phyloP scores from a whole-genome alignment of 2,888 invertebrate species.

The Apomyelois bistriatella region DNA sequence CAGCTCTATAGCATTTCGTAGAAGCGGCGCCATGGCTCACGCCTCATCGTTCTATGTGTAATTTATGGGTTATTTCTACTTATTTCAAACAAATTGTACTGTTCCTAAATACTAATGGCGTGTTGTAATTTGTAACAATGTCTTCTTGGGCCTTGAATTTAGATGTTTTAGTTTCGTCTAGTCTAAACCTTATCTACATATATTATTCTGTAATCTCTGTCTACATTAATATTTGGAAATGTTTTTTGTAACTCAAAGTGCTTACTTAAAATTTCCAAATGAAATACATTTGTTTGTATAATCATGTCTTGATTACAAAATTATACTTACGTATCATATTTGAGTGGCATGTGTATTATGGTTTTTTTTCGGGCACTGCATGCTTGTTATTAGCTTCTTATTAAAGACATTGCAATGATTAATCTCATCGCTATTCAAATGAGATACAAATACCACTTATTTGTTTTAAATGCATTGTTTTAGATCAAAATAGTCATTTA shows the following conservation, averaged over 20 bases:
- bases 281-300: too few species aligned
- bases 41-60: slow-evolving; percentile 38
- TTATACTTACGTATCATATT: too few species aligned
- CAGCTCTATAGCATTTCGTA: slow-evolving; percentile 66
- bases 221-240: too few species aligned
- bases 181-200: too few species aligned
- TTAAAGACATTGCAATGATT: not conserved
- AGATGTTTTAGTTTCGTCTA: not conserved
- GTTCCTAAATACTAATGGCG: slow-evolving; percentile 52
- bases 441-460: not conserved
- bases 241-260: too few species aligned
- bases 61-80: slow-evolving; percentile 58
- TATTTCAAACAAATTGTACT: slow-evolving; percentile 69
- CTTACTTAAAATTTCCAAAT: too few species aligned
- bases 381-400: too few species aligned
- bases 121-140: slow-evolving; percentile 30
- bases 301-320: too few species aligned
- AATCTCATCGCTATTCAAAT: slow-evolving; percentile 2
- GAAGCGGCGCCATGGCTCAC: slow-evolving; percentile 61
- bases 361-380: too few species aligned
- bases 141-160: slow-evolving; percentile 11
- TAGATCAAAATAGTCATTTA: slow-evolving; percentile 6
- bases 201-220: too few species aligned
- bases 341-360: not conserved
- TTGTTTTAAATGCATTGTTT: slow-evolving; percentile 5